Evolutionary conservation across 1,140 invertebrate genomes (phyloP), one percentile per base, ranked within the genome.

Genomic region (Gryllus bimaculatus): DNA sequence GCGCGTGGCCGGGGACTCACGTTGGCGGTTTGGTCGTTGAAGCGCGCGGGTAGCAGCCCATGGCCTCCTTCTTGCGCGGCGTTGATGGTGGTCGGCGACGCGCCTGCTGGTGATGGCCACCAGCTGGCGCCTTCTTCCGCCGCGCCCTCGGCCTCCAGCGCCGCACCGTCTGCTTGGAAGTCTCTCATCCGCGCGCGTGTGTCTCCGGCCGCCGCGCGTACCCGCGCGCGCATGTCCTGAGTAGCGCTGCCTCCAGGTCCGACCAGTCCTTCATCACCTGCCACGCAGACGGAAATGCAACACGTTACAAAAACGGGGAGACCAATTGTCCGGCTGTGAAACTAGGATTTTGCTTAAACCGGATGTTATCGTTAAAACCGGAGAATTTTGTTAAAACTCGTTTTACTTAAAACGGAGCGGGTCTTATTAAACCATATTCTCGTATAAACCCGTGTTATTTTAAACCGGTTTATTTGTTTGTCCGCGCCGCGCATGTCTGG

Each of bases 221-320:
- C n/a, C 96, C 39, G 92, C 92, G 8, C 90, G 82, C 96, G 92
- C 91, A 99, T 96, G 84, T 98, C 95, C 86, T 98, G 96, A n/a
- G 84, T 99, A 99, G 77, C 96, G 91, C 84, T 98, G n/a, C 95
- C 84, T 99, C 96, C 79, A 99, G 91, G 85, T 97, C 95, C 79
- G 95, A 96, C 98, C 98, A 99, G 85, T 99, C 97, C 87, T 98
- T 98, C 96, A 99, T 99, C 82, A 99, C 95, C 88, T 95, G 90
- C 21, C 18, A 39, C 20, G 77, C 73, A 54, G 12, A 79, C 73
- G 13, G n/a, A 48, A 21, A n/a, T 48, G n/a, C n/a, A n/a, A n/a
- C n/a, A n/a, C n/a, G n/a, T n/a, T n/a, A n/a, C n/a, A n/a, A n/a
- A n/a, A n/a, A n/a, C n/a, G n/a, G n/a, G n/a, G n/a, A n/a, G n/a